A percentile compares a stretch with the other conserved stretches of the same genome.
Conservation (phyloP, 1,140 invertebrate genomes). For the Meloidogyne floridensis region DNA sequence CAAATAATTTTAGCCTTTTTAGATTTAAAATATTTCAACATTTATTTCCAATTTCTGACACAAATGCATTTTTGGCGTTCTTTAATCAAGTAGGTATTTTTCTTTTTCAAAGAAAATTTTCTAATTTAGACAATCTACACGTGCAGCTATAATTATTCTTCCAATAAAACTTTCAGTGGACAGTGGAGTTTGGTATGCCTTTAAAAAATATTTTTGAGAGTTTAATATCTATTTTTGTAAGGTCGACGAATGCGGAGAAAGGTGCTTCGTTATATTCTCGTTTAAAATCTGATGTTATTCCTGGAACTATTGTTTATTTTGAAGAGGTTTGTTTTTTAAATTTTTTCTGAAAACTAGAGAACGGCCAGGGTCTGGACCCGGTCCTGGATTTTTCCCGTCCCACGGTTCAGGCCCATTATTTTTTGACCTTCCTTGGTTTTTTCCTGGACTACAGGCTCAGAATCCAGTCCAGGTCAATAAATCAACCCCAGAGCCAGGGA, state of each 20-base stretch:
- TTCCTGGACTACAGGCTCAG: no score
- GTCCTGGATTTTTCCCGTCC: no score
- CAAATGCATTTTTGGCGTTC: no score
- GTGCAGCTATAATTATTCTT: conserved; percentile 7
- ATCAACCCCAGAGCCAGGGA: no score
- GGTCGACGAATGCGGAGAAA: conserved; percentile 21
- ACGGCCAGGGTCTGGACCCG: no score
- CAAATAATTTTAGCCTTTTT: no score
- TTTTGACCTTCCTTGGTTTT: no score
- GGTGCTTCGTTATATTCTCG: conserved; percentile 23
- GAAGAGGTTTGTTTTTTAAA: conserved; percentile 21
- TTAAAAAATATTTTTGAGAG: neutral
- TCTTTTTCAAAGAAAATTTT: neutral
- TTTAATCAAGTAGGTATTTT: no score
- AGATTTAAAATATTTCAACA: no score
- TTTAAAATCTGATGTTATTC: conserved; percentile 18
- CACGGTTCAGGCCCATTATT: no score
- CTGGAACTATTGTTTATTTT: conserved; percentile 32
- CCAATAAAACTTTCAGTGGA: conserved; percentile 31
- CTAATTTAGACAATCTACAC: neutral
- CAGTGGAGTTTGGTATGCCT: conserved; percentile 29
- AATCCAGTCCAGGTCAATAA: no score
- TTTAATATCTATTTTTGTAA: neutral
- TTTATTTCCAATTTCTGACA: no score
- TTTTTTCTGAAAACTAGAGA: neutral